Conservation (phyloP, 1,140 invertebrate genomes). For the Drosophila funebris region DNA sequence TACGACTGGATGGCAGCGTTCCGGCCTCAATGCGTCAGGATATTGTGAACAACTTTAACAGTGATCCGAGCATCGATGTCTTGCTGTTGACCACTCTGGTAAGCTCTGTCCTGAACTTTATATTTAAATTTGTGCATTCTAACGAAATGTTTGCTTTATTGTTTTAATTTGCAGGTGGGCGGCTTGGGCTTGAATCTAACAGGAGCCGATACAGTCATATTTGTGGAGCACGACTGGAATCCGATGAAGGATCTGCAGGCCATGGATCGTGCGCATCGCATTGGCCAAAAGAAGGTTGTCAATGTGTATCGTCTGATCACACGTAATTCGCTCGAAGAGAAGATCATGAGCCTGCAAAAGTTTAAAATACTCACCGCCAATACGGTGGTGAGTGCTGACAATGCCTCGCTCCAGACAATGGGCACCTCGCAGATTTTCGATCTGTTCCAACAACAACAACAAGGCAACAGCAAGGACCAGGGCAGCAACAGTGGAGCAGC, state of each 20-base stretch:
- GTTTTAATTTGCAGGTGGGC: constrained; percentile 91
- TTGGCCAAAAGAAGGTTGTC: constrained; percentile 99
- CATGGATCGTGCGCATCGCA: constrained; percentile 99
- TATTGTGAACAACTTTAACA: constrained; percentile 97
- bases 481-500: constrained; percentile 15
- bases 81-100: constrained; percentile 97
- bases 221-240: constrained; percentile 99
- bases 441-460: constrained; percentile 91
- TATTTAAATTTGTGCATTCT: neutral
- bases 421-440: constrained; percentile 96
- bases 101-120: constrained; percentile 48
- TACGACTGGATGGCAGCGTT: constrained; percentile 97
- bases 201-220: constrained; percentile 99
- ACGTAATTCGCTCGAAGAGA: constrained; percentile 97
- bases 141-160: neutral
- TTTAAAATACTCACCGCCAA: constrained; percentile 98
- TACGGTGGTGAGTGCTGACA: constrained; percentile 97
- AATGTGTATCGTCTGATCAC: constrained; percentile 99
- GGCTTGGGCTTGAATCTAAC: constrained; percentile 98
- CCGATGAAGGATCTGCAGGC: constrained; percentile 99
- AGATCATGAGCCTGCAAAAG: constrained; percentile 99
- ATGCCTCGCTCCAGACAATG: constrained; percentile 97
- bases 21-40: constrained; percentile 93
- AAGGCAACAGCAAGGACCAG: constrained; percentile 60
- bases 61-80: constrained; percentile 98